A percentile compares a stretch with the other conserved stretches of the same genome.
Conservation (phyloP, 2,888 invertebrate genomes). For the Calliphora vomitoria region DNA sequence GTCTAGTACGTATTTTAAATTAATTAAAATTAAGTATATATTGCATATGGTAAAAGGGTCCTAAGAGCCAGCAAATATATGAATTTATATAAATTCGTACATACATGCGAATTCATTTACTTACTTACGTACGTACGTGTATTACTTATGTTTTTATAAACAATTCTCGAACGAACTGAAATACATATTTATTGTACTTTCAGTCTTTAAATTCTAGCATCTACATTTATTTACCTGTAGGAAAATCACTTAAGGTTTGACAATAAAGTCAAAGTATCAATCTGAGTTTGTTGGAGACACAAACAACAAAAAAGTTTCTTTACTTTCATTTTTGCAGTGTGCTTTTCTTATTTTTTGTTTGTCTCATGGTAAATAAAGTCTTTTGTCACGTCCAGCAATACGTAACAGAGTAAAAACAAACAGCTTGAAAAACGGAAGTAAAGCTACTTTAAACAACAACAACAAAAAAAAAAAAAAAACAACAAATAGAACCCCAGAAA, state of each 20-base stretch:
- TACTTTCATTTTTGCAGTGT: conserved; percentile 2
- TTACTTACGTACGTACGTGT: too few relatives aligned
- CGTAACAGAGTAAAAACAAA: conserved; percentile 42
- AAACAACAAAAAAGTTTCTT: conserved; percentile 29
- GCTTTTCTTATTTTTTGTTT: neutral
- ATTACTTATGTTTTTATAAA: too few relatives aligned
- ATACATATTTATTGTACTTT: too few relatives aligned
- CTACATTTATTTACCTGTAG: conserved; percentile 35
- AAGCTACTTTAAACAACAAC: conserved; percentile 32
- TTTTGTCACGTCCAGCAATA: conserved; percentile 65
- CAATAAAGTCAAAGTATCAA: conserved; percentile 69
- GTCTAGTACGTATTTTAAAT: conserved; percentile 10
- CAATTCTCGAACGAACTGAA: too few relatives aligned
- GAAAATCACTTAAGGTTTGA: conserved; percentile 61
- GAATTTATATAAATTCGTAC: too few relatives aligned
- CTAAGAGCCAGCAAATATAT: too few relatives aligned
- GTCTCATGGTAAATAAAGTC: conserved; percentile 55
- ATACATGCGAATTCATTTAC: too few relatives aligned
- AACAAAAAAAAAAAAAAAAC: neutral
- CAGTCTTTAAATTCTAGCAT: conserved; percentile 38
- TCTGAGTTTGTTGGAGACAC: conserved; percentile 54
- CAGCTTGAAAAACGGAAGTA: conserved; percentile 35
- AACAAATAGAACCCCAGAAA: conserved; percentile 15
- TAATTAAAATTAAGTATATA: conserved; percentile 22
- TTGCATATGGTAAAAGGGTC: neutral